phyloP scores from a whole-genome alignment of 2,797 vertebrate genomes.

The Cyprinodon diabolis region DNA sequence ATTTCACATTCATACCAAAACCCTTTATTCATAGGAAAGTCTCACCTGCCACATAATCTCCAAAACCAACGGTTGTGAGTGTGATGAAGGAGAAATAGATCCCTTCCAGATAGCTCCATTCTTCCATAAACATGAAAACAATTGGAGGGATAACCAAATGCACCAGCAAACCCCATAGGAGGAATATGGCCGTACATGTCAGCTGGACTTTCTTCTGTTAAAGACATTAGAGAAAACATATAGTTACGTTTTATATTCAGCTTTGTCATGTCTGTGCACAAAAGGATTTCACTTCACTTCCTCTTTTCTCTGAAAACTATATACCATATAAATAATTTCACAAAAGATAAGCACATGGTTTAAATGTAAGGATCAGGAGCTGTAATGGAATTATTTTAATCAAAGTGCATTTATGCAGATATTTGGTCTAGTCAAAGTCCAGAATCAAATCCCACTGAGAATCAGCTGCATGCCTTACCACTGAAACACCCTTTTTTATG shows the following conservation, averaged over 20 bases:
- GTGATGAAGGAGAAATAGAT: slow-evolving; percentile 97
- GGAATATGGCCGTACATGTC: slow-evolving; percentile 90
- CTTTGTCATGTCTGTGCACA: no score
- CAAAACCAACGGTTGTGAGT: slow-evolving; percentile 95
- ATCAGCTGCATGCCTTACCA: slow-evolving; percentile 80
- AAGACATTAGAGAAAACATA: background rate
- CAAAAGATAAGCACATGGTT: no score
- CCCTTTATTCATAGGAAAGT: background rate
- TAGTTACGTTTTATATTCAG: no score
- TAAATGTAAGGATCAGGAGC: background rate
- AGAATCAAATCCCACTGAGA: background rate
- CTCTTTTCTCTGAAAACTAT: no score
- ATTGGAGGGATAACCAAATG: slow-evolving; percentile 94
- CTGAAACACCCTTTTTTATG: slow-evolving; percentile 86
- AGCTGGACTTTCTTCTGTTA: slow-evolving; percentile 92
- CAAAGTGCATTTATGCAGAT: background rate
- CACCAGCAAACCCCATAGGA: slow-evolving; percentile 92
- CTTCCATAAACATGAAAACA: slow-evolving; percentile 90
- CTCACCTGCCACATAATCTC: slow-evolving; percentile 95
- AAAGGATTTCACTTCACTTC: no score
- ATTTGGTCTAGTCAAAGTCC: background rate
- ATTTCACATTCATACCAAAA: background rate
- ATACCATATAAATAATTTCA: no score
- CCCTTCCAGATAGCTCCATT: slow-evolving; percentile 93
- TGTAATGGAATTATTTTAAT: background rate